phyloP scores from a whole-genome alignment of 1,140 invertebrate genomes.

The Uloborus diversus region DNA sequence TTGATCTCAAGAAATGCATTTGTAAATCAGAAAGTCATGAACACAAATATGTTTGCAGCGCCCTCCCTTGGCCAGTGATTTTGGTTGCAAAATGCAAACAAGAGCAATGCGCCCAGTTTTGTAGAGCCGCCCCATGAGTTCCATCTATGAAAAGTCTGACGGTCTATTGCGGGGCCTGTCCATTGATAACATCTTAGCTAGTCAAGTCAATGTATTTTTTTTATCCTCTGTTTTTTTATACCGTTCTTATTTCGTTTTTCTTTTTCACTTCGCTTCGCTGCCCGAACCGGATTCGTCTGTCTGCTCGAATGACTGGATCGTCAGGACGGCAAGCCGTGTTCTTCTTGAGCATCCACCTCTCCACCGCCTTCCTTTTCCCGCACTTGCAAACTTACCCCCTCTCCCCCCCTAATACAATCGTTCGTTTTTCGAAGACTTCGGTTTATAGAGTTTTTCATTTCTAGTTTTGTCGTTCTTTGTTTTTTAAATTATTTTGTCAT shows the following conservation, averaged over 20 bases:
- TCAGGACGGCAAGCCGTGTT: background rate
- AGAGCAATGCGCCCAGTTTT: too few relatives aligned
- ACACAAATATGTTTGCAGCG: too few relatives aligned
- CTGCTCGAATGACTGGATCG: slow-evolving; percentile 52
- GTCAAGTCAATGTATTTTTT: slow-evolving; percentile 2
- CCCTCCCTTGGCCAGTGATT: too few relatives aligned
- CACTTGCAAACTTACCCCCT: background rate
- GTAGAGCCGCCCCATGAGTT: background rate
- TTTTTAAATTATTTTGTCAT: too few relatives aligned
- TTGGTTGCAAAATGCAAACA: too few relatives aligned
- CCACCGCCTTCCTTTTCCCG: background rate
- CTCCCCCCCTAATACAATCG: too few relatives aligned
- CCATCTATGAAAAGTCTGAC: slow-evolving; percentile 9
- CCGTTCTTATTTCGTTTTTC: background rate
- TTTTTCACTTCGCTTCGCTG: slow-evolving; percentile 35
- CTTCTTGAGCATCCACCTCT: background rate
- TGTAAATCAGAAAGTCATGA: too few relatives aligned
- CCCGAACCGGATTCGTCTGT: slow-evolving; percentile 50
- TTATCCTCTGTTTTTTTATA: background rate
- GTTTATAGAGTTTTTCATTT: too few relatives aligned
- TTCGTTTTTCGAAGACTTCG: too few relatives aligned
- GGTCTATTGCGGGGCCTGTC: slow-evolving; percentile 32
- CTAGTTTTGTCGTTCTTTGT: too few relatives aligned
- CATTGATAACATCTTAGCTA: slow-evolving; percentile 48
- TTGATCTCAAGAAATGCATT: too few relatives aligned